Conservation (phyloP, 2,888 invertebrate species). For the Patella depressa region DNA sequence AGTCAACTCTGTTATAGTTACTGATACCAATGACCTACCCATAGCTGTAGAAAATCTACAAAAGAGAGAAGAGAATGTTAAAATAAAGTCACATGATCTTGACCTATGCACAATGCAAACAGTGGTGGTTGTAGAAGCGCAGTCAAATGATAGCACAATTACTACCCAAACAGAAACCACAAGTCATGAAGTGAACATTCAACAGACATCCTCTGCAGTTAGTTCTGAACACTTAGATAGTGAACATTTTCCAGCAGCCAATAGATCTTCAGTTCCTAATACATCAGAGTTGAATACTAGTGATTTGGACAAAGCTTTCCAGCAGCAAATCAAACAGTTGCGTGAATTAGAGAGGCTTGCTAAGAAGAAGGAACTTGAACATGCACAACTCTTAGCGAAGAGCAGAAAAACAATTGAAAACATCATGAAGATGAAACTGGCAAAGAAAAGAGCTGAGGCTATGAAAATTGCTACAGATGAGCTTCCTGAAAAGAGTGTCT, state of each 20-base stretch:
- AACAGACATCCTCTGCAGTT: background rate
- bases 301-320: constrained; percentile 47
- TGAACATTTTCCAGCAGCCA: background rate
- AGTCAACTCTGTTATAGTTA: background rate
- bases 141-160: background rate
- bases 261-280: background rate
- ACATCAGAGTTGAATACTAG: no score
- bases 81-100: no score
- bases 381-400: constrained; percentile 11
- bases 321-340: constrained; percentile 48
- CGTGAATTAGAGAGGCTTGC: constrained; percentile 47
- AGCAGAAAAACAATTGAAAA: constrained; percentile 33
- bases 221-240: background rate
- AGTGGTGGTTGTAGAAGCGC: background rate
- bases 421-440: constrained; percentile 32
- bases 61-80: no score
- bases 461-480: background rate
- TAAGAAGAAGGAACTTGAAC: constrained; percentile 48
- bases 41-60: background rate
- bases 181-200: background rate
- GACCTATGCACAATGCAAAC: no score
- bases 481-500: background rate
- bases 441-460: constrained; percentile 4
- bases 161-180: background rate
- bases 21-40: background rate